phyloP scores from a whole-genome alignment of 1,140 invertebrate species.

The Armadillidium nasatum region DNA sequence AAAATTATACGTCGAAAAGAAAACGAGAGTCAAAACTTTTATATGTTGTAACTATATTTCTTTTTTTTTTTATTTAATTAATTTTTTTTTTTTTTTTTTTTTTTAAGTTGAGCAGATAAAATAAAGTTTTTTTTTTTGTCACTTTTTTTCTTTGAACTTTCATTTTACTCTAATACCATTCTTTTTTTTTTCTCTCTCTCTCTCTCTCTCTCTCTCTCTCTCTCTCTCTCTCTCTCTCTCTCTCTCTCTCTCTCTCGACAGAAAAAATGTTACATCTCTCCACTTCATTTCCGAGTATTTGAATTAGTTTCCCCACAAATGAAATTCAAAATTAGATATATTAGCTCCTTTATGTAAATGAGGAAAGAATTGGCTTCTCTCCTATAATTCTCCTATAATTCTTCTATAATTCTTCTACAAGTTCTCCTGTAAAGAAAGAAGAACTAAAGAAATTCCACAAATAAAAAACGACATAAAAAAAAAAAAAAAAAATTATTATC shows the following conservation, averaged over 20 bases:
- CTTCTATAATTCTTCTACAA: too few species aligned
- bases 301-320: constrained; percentile 33
- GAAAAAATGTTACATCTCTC: constrained; percentile 23
- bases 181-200: background rate
- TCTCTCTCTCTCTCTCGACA: background rate
- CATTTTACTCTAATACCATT: background rate
- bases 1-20: too few species aligned
- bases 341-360: constrained; percentile 39
- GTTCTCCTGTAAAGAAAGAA: too few species aligned
- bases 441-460: too few species aligned
- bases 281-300: constrained; percentile 38
- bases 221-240: background rate
- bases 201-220: background rate
- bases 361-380: constrained; percentile 33
- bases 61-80: too few species aligned
- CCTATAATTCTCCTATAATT: background rate
- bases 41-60: too few species aligned
- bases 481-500: background rate
- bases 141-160: constrained; percentile 1
- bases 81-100: too few species aligned
- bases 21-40: too few species aligned
- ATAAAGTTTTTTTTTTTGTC: background rate
- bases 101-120: too few species aligned
- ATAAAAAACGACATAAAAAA: constrained; percentile 2
- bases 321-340: constrained; percentile 41